phyloP scores from a whole-genome alignment of 2,113 vertebrate species.

The Fulmarus glacialis region DNA sequence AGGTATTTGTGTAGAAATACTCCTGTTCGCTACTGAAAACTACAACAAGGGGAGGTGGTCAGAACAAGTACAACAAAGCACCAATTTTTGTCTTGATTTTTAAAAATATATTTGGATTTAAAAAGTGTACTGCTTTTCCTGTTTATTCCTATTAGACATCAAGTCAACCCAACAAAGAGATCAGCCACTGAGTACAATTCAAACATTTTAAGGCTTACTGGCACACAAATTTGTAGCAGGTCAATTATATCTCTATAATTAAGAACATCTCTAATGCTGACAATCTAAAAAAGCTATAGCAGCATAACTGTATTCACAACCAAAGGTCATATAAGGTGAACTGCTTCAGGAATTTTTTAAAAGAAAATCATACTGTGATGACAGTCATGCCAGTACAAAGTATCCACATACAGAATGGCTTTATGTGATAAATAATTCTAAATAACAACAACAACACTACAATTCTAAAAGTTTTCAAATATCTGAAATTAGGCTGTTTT shows the following conservation, averaged over 20 bases:
- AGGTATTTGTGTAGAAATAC: background rate
- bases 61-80: background rate
- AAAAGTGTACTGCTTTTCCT: background rate
- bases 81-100: background rate
- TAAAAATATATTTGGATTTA: background rate
- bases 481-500: background rate
- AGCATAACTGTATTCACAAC: background rate
- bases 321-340: background rate
- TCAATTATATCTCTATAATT: background rate
- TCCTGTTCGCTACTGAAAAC: background rate
- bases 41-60: background rate
- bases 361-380: background rate
- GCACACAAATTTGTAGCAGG: background rate
- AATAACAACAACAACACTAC: background rate
- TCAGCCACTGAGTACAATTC: background rate
- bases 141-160: background rate
- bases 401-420: background rate
- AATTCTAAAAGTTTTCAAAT: background rate
- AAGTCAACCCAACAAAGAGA: background rate
- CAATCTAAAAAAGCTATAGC: background rate
- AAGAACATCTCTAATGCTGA: background rate
- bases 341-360: background rate
- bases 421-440: background rate
- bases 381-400: background rate
- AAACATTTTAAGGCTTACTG: background rate